Percentiles rank a stretch among this genome's conserved stretches.
These are phyloP conservation scores for Morpho deidamia DNA, from an alignment of 2,888 invertebrate genomes.

Conservation along the genomic window DNA sequence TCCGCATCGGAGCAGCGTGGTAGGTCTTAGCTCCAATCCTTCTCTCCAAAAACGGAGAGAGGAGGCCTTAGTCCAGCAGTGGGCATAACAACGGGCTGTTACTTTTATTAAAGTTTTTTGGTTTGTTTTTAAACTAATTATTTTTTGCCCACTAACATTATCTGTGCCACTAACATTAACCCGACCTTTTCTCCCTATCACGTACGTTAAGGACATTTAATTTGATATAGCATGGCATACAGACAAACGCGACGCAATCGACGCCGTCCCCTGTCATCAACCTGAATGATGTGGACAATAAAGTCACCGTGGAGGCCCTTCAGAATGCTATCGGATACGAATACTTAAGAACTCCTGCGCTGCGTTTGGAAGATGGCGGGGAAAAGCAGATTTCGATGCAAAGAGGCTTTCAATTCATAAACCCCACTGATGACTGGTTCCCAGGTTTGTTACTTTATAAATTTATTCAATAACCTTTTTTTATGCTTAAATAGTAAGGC, in stretches of 20 bases:
- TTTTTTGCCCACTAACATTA: slow-evolving; percentile 16
- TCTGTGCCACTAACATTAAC: slow-evolving; percentile 34
- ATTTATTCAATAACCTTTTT: too few species aligned
- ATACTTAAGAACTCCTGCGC: slow-evolving; percentile 85
- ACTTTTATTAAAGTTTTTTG: too few species aligned
- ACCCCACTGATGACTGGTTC: slow-evolving; percentile 93
- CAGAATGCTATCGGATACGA: slow-evolving; percentile 90
- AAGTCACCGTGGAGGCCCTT: slow-evolving; percentile 84
- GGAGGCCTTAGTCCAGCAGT: too few species aligned
- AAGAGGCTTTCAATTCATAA: slow-evolving; percentile 90
- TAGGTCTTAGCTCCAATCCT: too few species aligned
- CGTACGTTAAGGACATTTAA: slow-evolving; percentile 60
- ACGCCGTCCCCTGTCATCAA: slow-evolving; percentile 90
- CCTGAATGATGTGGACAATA: slow-evolving; percentile 85
- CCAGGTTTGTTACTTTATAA: slow-evolving; percentile 78
- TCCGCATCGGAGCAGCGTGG: too few species aligned
- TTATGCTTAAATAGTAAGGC: not conserved
- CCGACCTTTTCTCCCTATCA: slow-evolving; percentile 39
- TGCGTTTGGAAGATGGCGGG: slow-evolving; percentile 84
- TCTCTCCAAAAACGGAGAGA: too few species aligned
- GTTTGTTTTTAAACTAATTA: too few species aligned
- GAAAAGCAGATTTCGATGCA: slow-evolving; percentile 84
- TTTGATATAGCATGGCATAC: slow-evolving; percentile 85
- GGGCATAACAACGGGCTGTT: too few species aligned
- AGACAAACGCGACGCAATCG: slow-evolving; percentile 92